Evolutionary conservation across 2,888 invertebrate genomes (phyloP).

Genomic region (Listrodromus nycthemerus): DNA sequence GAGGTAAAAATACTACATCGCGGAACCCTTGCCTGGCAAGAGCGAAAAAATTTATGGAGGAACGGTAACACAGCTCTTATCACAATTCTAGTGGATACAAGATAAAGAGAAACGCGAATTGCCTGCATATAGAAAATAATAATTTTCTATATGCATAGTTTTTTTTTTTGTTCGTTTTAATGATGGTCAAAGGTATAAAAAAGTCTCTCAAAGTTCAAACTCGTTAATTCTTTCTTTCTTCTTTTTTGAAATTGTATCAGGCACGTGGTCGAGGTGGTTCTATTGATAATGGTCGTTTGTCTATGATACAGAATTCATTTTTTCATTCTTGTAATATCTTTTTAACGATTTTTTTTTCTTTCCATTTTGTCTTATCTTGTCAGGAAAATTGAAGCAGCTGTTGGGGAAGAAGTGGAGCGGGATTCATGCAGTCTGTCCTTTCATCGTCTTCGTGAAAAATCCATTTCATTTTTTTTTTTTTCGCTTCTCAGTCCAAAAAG

Average conservation of each 20-base stretch:
- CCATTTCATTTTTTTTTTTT: background rate
- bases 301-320: slow-evolving; percentile 10
- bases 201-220: slow-evolving; percentile 1
- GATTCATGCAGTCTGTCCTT: background rate
- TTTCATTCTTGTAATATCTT: background rate
- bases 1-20: slow-evolving; percentile 22
- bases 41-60: slow-evolving; percentile 51
- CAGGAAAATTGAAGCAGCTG: slow-evolving; percentile 23
- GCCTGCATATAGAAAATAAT: background rate
- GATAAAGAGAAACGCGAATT: slow-evolving; percentile 39
- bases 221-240: background rate
- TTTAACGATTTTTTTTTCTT: background rate
- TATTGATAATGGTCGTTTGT: background rate
- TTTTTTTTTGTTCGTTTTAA: background rate
- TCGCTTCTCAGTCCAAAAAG: background rate
- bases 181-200: slow-evolving; percentile 8
- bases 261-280: slow-evolving; percentile 44
- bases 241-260: slow-evolving; percentile 32
- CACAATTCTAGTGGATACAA: slow-evolving; percentile 63
- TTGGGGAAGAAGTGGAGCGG: slow-evolving; percentile 1
- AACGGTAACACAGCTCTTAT: slow-evolving; percentile 64
- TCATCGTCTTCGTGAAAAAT: slow-evolving; percentile 11
- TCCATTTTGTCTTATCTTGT: slow-evolving; percentile 7
- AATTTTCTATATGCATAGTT: too few relatives aligned
- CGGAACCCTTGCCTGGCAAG: slow-evolving; percentile 29